Evolutionary conservation across 2,888 invertebrate genomes (phyloP).

Genomic region (Caenorhabditis sinica): DNA sequence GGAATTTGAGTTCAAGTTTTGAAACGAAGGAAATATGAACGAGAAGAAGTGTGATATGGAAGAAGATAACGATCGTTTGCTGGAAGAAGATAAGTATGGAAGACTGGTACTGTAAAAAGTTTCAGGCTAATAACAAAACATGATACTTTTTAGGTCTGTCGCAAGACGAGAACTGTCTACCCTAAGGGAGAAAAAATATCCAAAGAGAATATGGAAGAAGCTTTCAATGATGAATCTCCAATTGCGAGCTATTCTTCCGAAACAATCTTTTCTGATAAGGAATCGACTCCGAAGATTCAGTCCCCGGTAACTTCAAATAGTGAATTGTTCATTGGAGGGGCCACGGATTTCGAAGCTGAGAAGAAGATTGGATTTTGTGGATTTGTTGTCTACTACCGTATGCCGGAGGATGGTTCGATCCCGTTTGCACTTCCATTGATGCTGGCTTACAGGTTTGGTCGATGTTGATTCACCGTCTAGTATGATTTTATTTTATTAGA

Average conservation of each 20-base stretch:
- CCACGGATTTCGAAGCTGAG: slow-evolving; percentile 31
- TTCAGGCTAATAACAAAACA: background rate
- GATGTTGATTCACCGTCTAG: background rate
- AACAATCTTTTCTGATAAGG: slow-evolving; percentile 2
- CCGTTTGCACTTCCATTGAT: slow-evolving; percentile 31
- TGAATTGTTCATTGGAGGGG: slow-evolving; percentile 46
- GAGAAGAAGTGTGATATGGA: background rate
- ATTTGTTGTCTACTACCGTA: slow-evolving; percentile 47
- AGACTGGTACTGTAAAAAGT: background rate
- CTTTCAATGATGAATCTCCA: slow-evolving; percentile 24
- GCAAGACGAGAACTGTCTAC: background rate
- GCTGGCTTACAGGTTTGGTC: slow-evolving; percentile 33
- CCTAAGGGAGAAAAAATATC: background rate
- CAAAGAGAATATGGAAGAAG: slow-evolving; percentile 4
- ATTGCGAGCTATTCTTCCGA: background rate
- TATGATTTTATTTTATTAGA: slow-evolving; percentile 16
- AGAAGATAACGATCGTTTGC: background rate
- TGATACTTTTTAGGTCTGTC: background rate
- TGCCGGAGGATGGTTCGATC: slow-evolving; percentile 41
- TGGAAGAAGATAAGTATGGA: slow-evolving; percentile 32
- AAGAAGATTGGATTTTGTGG: slow-evolving; percentile 33
- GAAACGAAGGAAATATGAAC: background rate
- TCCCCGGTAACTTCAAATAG: background rate
- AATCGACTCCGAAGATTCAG: background rate
- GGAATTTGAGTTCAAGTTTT: background rate